Conservation (phyloP, 1,140 invertebrate genomes). For the Varroa destructor region DNA sequence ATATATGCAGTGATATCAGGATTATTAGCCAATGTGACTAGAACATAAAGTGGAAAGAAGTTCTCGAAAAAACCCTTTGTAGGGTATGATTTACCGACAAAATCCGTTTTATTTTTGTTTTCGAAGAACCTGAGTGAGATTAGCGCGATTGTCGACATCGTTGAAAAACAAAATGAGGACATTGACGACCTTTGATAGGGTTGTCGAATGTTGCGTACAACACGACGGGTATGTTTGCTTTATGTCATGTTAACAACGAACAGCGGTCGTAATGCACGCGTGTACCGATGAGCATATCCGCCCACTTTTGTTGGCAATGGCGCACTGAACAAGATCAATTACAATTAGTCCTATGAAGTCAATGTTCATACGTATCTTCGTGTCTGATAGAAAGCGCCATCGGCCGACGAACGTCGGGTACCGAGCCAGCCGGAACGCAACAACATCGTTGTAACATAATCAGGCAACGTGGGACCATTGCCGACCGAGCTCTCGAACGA, state of each 20-base stretch:
- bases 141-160: conserved; percentile 44
- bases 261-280: conserved; percentile 43
- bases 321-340: conserved; percentile 42
- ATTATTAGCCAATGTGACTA: conserved; percentile 47
- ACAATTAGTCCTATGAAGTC: conserved; percentile 40
- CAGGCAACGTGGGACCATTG: conserved; percentile 38
- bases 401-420: conserved; percentile 38
- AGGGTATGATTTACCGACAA: conserved; percentile 43
- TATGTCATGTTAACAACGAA: conserved; percentile 46
- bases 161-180: conserved; percentile 44
- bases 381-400: conserved; percentile 42
- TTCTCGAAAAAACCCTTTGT: conserved; percentile 41
- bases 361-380: conserved; percentile 43
- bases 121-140: conserved; percentile 45
- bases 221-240: conserved; percentile 44
- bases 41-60: conserved; percentile 46
- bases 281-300: conserved; percentile 41
- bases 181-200: conserved; percentile 45
- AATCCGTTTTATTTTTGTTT: conserved; percentile 40
- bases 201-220: conserved; percentile 46
- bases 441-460: conserved; percentile 42
- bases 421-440: conserved; percentile 42
- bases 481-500: conserved; percentile 43
- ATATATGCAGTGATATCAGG: conserved; percentile 46
- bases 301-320: conserved; percentile 32